Percentiles rank a stretch among this genome's conserved stretches.
Evolutionary conservation across 2,888 invertebrate genomes (phyloP).

Genomic region (Psococerastis gibbosa): DNA sequence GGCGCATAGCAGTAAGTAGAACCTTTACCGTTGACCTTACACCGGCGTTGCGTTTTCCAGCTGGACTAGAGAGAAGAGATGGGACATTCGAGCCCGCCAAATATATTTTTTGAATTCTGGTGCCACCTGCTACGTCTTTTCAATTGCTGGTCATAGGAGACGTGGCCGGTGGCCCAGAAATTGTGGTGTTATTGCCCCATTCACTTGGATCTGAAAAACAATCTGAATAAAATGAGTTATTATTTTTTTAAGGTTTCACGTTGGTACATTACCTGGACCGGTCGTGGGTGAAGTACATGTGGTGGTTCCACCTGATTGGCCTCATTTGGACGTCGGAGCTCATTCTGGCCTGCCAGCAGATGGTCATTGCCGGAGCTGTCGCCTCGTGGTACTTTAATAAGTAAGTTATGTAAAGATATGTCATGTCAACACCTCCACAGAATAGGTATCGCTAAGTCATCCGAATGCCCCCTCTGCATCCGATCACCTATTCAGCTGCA

Average conservation of each 20-base stretch:
- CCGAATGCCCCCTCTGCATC: too few species aligned
- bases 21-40: too few species aligned
- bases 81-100: too few species aligned
- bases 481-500: too few species aligned
- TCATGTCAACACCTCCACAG: background rate
- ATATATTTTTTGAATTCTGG: too few species aligned
- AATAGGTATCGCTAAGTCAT: too few species aligned
- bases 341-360: slow-evolving; percentile 83
- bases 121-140: too few species aligned
- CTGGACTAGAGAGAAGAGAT: too few species aligned
- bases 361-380: slow-evolving; percentile 83
- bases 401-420: slow-evolving; percentile 26
- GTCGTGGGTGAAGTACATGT: slow-evolving; percentile 73
- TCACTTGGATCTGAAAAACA: slow-evolving; percentile 12
- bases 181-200: slow-evolving; percentile 11
- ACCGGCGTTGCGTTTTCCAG: too few species aligned
- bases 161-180: slow-evolving; percentile 1
- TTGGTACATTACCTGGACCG: slow-evolving; percentile 56
- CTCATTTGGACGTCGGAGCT: slow-evolving; percentile 89
- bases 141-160: too few species aligned
- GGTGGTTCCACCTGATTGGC: slow-evolving; percentile 84
- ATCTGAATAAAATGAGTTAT: slow-evolving; percentile 9
- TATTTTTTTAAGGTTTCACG: slow-evolving; percentile 31
- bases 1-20: slow-evolving; percentile 1
- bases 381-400: slow-evolving; percentile 82